These are phyloP conservation scores for Taenaris catops DNA, from an alignment of 2,888 invertebrate species.

Conservation along the genomic window DNA sequence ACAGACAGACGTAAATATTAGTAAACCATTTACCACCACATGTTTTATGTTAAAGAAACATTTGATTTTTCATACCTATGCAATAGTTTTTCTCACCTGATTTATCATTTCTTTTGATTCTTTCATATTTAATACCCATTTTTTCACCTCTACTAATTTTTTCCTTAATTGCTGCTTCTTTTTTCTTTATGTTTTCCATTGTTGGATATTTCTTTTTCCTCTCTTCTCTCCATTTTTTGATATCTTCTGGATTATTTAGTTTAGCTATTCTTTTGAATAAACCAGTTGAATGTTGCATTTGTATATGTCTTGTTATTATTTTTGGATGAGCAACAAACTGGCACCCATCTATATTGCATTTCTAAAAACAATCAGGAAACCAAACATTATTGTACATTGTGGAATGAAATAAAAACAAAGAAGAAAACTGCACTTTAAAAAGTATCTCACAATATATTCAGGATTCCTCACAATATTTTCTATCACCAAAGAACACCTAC, in stretches of 20 bases:
- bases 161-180: constrained; percentile 82
- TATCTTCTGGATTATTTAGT: constrained; percentile 88
- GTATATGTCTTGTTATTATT: constrained; percentile 89
- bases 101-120: constrained; percentile 2
- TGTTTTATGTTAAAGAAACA: too few species aligned
- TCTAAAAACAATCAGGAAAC: constrained; percentile 53
- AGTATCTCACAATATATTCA: too few species aligned
- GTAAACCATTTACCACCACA: too few species aligned
- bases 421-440: too few species aligned
- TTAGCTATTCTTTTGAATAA: constrained; percentile 88
- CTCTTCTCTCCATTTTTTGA: constrained; percentile 91
- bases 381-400: too few species aligned
- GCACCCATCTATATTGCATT: constrained; percentile 91
- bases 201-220: constrained; percentile 90
- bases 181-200: constrained; percentile 82
- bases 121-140: constrained; percentile 66
- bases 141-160: constrained; percentile 88
- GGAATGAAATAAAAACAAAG: background rate
- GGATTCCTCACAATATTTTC: too few species aligned
- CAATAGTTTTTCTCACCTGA: background rate
- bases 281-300: constrained; percentile 91
- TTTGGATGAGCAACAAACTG: constrained; percentile 88
- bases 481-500: too few species aligned
- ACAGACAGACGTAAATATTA: too few species aligned
- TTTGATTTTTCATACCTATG: background rate